Evolutionary conservation across 2,113 vertebrate genomes (phyloP), one percentile per base, ranked within the genome.

Genomic region (Sylvietta virens): DNA sequence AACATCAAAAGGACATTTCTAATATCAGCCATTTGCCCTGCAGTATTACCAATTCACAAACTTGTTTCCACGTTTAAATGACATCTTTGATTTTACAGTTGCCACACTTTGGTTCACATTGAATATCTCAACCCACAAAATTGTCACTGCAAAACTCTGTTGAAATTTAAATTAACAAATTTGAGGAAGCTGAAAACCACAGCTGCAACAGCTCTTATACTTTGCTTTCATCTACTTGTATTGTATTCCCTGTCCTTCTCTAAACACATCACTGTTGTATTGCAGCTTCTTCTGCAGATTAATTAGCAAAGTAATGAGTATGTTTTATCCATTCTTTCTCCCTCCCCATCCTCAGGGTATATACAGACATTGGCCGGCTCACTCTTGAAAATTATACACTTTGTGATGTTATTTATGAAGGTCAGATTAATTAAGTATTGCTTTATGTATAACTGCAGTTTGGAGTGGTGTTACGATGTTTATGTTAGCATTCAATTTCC

Each of bases 101-200:
- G 73, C 64, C 54, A 62, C 7, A 8, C 42, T 78, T 83, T 4
- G 21, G 35, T 31, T 89, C 48, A 27, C 65, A 13, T 3, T 28
- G 20, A 79, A 18, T 47, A 78, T 35, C 17, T 26, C 61, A 45
- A 47, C 27, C n/a, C 31, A 40, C 30, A 78, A n/a, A 42, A 62
- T 12, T 82, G 40, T 65, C 50, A 73, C 42, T 88, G 87, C 28
- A 80, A 30, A 86, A 80, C 47, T n/a, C 74, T 47, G 17, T 28
- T 48, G 39, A 70, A 94, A 90, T 56, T 88, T 85, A 91, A 87
- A 94, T 85, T 78, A 85, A 47, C 48, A 72, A 81, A 89, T 91
- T 11, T 3, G 22, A 73, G 24, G 74, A 85, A 85, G 39, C 42
- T 79, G 66, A 92, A 89, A 89, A 87, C 54, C 45, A 73, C 85